Evolutionary conservation across 92 coral and sea anemone genomes (phyloP).

Genomic region (Palythoa grandis): DNA sequence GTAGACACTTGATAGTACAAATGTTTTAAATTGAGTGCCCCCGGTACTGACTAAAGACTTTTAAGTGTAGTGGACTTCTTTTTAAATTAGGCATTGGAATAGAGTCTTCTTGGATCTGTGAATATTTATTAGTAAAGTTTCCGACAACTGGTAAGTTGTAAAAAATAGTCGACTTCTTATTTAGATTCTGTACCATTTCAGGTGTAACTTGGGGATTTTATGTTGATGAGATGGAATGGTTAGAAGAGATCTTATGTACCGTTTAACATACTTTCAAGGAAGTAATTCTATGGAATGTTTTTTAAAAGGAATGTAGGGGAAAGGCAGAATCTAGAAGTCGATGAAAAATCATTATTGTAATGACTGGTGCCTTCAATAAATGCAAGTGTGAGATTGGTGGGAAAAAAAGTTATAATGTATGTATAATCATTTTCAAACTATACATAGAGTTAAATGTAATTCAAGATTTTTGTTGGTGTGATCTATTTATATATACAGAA

Average conservation of each 20-base stretch:
- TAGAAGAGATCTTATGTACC: background rate
- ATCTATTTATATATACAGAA: background rate
- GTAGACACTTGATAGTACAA: constrained; percentile 29
- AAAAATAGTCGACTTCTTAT: background rate
- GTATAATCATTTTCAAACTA: background rate
- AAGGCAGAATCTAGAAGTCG: background rate
- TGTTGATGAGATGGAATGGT: background rate
- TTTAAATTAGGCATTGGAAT: background rate
- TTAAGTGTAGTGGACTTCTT: background rate
- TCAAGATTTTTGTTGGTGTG: background rate
- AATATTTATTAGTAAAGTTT: background rate
- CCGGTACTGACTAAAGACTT: background rate
- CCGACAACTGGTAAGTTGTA: background rate
- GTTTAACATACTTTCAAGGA: too few species aligned
- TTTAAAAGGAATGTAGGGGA: background rate
- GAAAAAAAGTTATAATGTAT: background rate
- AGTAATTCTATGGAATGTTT: background rate
- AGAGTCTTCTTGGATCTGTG: constrained; percentile 15
- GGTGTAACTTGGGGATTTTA: background rate
- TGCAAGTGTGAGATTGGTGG: background rate
- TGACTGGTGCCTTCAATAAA: background rate
- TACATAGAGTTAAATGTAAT: background rate
- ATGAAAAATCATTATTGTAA: background rate
- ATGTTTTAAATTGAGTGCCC: background rate
- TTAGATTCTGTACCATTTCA: background rate